Conservation (phyloP, 2,113 vertebrate genomes). For the Henicopernis longicauda region DNA sequence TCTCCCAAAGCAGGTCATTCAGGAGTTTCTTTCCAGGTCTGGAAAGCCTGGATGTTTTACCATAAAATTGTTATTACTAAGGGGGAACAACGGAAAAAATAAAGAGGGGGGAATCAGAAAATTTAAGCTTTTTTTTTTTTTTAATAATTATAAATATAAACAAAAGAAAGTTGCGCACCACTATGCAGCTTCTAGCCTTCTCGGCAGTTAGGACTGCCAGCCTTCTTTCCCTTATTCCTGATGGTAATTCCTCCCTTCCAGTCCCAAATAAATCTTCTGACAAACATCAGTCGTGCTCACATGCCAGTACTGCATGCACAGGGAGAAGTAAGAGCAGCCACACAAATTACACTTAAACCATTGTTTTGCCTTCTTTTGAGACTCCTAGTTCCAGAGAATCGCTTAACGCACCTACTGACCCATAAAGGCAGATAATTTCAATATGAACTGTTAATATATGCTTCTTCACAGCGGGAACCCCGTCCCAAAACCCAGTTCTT, state of each 20-base stretch:
- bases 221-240: too few relatives aligned
- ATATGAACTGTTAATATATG: accelerated
- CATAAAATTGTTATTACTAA: too few relatives aligned
- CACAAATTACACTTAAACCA: accelerated
- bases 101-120: too few relatives aligned
- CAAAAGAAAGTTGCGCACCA: too few relatives aligned
- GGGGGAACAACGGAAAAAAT: too few relatives aligned
- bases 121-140: too few relatives aligned
- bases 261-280: background rate
- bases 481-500: accelerated
- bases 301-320: accelerated
- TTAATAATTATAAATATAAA: too few relatives aligned
- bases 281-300: accelerated
- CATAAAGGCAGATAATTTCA: background rate
- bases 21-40: too few relatives aligned
- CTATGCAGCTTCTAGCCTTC: too few relatives aligned
- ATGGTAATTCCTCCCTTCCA: background rate
- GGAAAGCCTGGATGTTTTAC: too few relatives aligned
- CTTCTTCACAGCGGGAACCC: accelerated
- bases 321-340: background rate
- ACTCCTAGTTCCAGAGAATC: accelerated
- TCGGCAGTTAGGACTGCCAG: too few relatives aligned
- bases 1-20: too few relatives aligned
- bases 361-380: background rate
- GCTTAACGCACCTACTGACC: background rate